Percentiles rank a stretch among this genome's conserved stretches.
phyloP scores from a whole-genome alignment of 1,140 invertebrate species.

The Heliothis virescens region DNA sequence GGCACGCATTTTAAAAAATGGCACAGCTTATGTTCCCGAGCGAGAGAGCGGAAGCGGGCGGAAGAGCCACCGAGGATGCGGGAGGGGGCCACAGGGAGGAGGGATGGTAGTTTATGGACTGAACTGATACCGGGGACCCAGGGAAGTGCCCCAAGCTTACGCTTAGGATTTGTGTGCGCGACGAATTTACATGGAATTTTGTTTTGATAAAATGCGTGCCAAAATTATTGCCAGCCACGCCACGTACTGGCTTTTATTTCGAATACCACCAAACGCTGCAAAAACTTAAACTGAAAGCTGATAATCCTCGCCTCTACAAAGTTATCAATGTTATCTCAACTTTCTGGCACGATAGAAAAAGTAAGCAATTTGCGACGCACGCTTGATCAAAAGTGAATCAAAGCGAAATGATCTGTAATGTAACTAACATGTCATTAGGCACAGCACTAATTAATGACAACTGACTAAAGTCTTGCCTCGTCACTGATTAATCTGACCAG shows the following conservation, averaged over 20 bases:
- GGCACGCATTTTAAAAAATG: conserved; percentile 82
- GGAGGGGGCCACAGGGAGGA: conserved; percentile 44
- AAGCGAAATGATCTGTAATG: background rate
- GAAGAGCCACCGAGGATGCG: conserved; percentile 50
- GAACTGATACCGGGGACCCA: conserved; percentile 81
- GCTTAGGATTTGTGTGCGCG: conserved; percentile 76
- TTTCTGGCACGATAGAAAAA: conserved; percentile 3
- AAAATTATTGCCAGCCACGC: conserved; percentile 37
- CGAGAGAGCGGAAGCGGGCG: conserved; percentile 65
- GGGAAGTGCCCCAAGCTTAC: conserved; percentile 79
- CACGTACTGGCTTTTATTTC: background rate
- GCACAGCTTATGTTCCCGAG: conserved; percentile 74
- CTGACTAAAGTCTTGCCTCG: conserved; percentile 48
- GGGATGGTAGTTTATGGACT: conserved; percentile 77
- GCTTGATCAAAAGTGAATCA: conserved; percentile 20
- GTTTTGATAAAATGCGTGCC: conserved; percentile 50
- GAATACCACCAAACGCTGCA: background rate
- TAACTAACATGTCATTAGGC: conserved; percentile 31
- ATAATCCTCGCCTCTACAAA: background rate
- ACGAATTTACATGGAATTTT: conserved; percentile 67
- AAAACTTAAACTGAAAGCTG: background rate
- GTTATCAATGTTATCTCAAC: background rate
- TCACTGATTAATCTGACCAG: conserved; percentile 62
- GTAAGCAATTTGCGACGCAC: background rate
- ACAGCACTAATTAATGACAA: conserved; percentile 49